These are phyloP conservation scores for Typhlomys cinereus DNA, from an alignment of 2,113 vertebrate genomes.

Conservation along the genomic window DNA sequence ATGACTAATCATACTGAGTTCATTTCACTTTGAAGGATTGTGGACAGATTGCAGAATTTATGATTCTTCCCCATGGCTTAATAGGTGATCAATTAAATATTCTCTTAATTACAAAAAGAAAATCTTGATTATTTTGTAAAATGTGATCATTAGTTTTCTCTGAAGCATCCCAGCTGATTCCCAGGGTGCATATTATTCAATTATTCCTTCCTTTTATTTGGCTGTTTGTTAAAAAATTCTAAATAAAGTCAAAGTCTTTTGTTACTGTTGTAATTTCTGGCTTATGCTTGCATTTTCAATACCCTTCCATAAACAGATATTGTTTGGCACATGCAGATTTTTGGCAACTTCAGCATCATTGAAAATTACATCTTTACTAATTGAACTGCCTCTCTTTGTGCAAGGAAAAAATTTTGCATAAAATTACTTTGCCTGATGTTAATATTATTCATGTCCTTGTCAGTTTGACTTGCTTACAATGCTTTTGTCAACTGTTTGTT, in stretches of 20 bases:
- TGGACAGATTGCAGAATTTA: not conserved
- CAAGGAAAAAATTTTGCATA: not conserved
- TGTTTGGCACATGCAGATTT: not conserved
- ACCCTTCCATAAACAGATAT: not conserved
- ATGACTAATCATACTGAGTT: not conserved
- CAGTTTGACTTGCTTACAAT: not conserved
- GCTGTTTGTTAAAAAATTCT: conserved; percentile 7
- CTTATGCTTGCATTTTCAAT: not conserved
- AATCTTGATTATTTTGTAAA: not conserved
- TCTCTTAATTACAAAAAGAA: not conserved
- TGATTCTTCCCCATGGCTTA: not conserved
- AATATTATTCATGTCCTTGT: not conserved
- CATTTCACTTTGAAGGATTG: not conserved
- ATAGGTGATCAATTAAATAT: not conserved
- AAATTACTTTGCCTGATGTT: not conserved
- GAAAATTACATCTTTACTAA: not conserved
- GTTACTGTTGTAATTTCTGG: not conserved
- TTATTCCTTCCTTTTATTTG: conserved; percentile 6
- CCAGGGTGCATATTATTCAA: not conserved
- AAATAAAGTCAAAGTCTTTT: not conserved
- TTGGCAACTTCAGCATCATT: not conserved
- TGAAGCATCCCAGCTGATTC: not conserved
- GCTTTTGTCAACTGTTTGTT: not conserved
- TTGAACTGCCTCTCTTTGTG: not conserved
- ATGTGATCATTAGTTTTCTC: not conserved